Evolutionary conservation across 2,888 invertebrate species (phyloP).

Genomic region (Conomelus anceps): DNA sequence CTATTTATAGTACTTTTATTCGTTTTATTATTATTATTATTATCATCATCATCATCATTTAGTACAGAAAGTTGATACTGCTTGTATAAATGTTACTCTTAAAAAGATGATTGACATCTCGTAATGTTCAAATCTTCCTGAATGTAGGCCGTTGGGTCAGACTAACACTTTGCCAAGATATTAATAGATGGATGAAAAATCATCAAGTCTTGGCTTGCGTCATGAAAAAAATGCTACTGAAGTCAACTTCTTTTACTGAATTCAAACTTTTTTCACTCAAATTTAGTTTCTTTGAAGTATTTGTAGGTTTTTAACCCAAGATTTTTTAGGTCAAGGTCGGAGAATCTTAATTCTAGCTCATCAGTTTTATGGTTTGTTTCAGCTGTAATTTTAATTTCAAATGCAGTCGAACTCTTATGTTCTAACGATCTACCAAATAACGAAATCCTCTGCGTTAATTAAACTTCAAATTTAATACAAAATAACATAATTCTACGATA

Average conservation of each 20-base stretch:
- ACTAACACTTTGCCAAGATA: background rate
- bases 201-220: background rate
- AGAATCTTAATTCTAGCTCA: background rate
- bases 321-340: background rate
- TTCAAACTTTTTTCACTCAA: background rate
- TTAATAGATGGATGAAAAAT: background rate
- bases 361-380: too few species aligned
- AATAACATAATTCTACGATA: too few species aligned
- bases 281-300: too few species aligned
- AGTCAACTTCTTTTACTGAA: background rate
- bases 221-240: background rate
- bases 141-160: background rate
- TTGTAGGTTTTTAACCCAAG: background rate
- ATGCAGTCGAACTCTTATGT: too few species aligned
- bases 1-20: too few species aligned
- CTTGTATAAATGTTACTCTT: background rate
- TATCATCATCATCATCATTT: too few species aligned
- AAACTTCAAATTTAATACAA: too few species aligned
- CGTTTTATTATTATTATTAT: too few species aligned
- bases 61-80: background rate
- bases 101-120: background rate
- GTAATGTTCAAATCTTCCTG: background rate
- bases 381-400: too few species aligned
- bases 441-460: too few species aligned
- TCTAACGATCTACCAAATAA: too few species aligned